Percentiles rank a stretch among this genome's conserved stretches.
phyloP scores from a whole-genome alignment of 2,888 invertebrate genomes.

The Mactromeris polynyma region DNA sequence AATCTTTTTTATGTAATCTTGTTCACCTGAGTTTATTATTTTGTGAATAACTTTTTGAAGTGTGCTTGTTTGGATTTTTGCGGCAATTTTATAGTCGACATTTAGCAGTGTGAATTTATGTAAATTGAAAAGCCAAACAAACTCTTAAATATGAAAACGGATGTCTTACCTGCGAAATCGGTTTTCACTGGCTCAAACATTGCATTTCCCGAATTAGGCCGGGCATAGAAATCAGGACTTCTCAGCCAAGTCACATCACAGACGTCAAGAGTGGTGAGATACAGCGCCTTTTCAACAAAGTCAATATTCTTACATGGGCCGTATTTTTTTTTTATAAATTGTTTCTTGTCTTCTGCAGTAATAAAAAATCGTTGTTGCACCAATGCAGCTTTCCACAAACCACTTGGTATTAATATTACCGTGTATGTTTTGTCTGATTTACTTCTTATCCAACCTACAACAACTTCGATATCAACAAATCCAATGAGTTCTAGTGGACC shows the following conservation, averaged over 20 bases:
- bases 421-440: slow-evolving; percentile 29
- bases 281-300: slow-evolving; percentile 23
- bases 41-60: too few species aligned
- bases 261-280: background rate
- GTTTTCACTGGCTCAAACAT: background rate
- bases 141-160: too few species aligned
- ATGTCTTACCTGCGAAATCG: slow-evolving; percentile 19
- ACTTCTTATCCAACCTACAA: slow-evolving; percentile 38
- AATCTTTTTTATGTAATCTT: too few species aligned
- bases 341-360: background rate
- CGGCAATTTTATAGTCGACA: too few species aligned
- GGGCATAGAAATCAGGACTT: slow-evolving; percentile 31
- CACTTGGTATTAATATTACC: slow-evolving; percentile 33
- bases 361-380: slow-evolving; percentile 21
- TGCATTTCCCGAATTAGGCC: background rate
- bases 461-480: slow-evolving; percentile 17
- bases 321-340: slow-evolving; percentile 31
- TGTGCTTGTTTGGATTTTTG: too few species aligned
- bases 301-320: background rate
- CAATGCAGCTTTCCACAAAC: background rate
- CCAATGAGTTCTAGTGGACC: slow-evolving; percentile 36
- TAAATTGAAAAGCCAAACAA: too few species aligned
- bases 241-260: slow-evolving; percentile 16
- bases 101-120: too few species aligned
- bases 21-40: too few species aligned